Conservation (phyloP, 2,113 vertebrate species). For the Misgurnus anguillicaudatus region DNA sequence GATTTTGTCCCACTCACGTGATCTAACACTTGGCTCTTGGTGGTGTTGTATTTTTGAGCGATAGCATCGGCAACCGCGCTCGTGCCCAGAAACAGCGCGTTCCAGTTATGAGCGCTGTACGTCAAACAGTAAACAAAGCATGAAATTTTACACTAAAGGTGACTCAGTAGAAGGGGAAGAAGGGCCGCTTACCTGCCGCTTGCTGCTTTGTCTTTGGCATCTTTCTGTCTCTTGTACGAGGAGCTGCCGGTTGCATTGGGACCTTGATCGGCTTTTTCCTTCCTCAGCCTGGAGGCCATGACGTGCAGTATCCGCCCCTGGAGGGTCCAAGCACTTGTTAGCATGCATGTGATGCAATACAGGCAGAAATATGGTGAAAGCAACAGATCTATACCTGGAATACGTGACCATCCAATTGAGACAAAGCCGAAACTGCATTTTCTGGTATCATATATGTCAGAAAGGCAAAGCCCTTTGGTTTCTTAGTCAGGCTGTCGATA, state of each 20-base stretch:
- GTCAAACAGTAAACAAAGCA: not conserved
- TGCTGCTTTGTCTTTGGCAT: conserved; percentile 86
- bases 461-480: conserved; percentile 94
- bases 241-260: conserved; percentile 70
- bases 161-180: conserved; percentile 19
- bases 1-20: conserved; percentile 78
- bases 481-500: conserved; percentile 89
- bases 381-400: conserved; percentile 83
- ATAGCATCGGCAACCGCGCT: conserved; percentile 91
- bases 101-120: conserved; percentile 95
- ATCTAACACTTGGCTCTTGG: conserved; percentile 94
- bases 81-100: conserved; percentile 88
- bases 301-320: conserved; percentile 94
- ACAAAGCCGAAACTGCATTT: conserved; percentile 85
- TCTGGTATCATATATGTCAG: conserved; percentile 93
- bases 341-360: not conserved
- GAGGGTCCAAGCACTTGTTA: not conserved
- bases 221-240: conserved; percentile 88
- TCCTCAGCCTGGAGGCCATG: conserved; percentile 88
- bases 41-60: conserved; percentile 90
- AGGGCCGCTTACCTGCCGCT: conserved; percentile 81
- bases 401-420: conserved; percentile 87
- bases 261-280: conserved; percentile 74
- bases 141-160: not conserved
- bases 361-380: not conserved